Conservation (phyloP, 2,797 vertebrate genomes). For the Cyprinella venusta region DNA sequence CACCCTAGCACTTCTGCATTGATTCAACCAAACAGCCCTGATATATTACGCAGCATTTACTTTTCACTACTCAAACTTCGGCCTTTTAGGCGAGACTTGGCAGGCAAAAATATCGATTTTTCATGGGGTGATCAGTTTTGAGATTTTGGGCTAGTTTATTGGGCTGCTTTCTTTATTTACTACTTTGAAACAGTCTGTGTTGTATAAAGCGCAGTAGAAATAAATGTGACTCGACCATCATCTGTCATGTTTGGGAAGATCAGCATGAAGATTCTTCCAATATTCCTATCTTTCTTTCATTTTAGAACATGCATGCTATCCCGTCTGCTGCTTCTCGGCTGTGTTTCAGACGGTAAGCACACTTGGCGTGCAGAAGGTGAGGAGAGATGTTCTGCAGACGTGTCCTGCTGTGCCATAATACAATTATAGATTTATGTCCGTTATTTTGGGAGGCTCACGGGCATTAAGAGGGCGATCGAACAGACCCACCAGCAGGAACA, state of each 20-base stretch:
- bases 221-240: neutral
- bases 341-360: neutral
- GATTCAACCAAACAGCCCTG: neutral
- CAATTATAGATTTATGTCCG: conserved; percentile 55
- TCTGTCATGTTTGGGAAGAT: no score
- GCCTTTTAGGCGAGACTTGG: neutral
- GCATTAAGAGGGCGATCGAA: conserved; percentile 51
- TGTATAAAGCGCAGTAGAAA: neutral
- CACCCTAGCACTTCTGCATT: neutral
- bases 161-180: no score
- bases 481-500: conserved; percentile 19
- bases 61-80: neutral
- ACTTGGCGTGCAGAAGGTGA: conserved; percentile 2
- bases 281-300: neutral
- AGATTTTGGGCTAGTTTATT: no score
- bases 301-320: neutral
- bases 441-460: conserved; percentile 45
- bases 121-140: no score
- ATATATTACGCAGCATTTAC: neutral
- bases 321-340: neutral
- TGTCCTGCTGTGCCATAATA: conserved; percentile 55
- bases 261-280: neutral
- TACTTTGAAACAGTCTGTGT: no score
- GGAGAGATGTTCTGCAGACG: conserved; percentile 32
- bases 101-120: no score